These are phyloP conservation scores for Dasyurus viverrinus DNA, from an alignment of 2,113 vertebrate genomes.

Conservation along the genomic window DNA sequence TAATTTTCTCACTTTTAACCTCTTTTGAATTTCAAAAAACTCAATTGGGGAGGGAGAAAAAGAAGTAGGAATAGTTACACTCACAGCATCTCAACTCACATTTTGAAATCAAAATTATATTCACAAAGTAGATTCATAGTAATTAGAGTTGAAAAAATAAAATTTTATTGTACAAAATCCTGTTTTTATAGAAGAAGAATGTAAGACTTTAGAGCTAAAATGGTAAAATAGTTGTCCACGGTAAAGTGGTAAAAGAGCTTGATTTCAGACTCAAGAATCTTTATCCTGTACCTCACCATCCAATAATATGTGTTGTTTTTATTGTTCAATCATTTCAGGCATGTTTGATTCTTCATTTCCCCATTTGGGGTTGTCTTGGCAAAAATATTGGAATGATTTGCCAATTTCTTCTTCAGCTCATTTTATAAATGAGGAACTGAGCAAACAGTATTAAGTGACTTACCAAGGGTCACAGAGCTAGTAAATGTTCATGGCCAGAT, in stretches of 20 bases:
- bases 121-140: neutral
- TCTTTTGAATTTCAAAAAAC: too few species aligned
- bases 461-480: neutral
- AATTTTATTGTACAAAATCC: neutral
- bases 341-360: too few species aligned
- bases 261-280: neutral
- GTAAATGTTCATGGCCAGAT: neutral
- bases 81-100: too few species aligned
- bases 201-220: neutral
- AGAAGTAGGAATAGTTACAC: too few species aligned
- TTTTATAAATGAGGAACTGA: neutral
- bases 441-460: neutral
- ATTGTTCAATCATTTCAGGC: neutral
- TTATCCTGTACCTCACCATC: neutral
- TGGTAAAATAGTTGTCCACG: neutral
- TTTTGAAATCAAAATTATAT: too few species aligned
- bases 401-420: neutral
- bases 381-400: neutral
- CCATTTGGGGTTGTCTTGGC: neutral
- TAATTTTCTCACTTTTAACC: too few species aligned
- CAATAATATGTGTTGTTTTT: neutral
- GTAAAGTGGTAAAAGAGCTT: neutral
- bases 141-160: neutral
- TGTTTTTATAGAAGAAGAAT: neutral
- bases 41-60: too few species aligned